These are phyloP conservation scores for Pseudolaguvia tuberculata DNA, from an alignment of 2,113 vertebrate species.

Conservation along the genomic window DNA sequence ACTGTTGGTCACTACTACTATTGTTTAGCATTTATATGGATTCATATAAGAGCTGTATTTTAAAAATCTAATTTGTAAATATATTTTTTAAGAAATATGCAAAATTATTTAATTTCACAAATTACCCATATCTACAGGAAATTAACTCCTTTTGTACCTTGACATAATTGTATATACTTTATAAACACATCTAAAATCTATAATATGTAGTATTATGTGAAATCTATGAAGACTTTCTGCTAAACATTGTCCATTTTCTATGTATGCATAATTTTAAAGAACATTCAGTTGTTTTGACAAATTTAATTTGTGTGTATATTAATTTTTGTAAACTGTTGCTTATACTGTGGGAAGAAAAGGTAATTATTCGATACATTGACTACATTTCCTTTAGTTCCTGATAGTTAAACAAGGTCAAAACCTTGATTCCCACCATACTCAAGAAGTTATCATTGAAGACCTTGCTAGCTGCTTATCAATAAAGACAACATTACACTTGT, in stretches of 20 bases:
- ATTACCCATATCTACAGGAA: no score
- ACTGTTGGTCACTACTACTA: no score
- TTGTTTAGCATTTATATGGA: neutral
- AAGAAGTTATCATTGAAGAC: conserved; percentile 28
- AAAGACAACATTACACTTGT: conserved; percentile 16
- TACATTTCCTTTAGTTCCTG: conserved; percentile 23
- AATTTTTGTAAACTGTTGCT: neutral
- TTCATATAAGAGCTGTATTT: neutral
- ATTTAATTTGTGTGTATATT: neutral
- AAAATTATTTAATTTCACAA: no score
- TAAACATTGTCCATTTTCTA: no score
- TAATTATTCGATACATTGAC: neutral
- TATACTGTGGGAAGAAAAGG: neutral
- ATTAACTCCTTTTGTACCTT: no score
- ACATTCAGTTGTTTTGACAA: neutral
- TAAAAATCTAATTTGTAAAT: no score
- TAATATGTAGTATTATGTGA: no score
- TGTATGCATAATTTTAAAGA: neutral
- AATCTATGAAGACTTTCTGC: no score
- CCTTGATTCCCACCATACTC: conserved; percentile 52
- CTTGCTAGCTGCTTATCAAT: conserved; percentile 39
- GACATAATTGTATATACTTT: no score
- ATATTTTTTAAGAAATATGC: no score
- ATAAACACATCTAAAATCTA: no score
- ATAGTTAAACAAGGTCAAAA: conserved; percentile 51